Evolutionary conservation across 1,140 invertebrate species (phyloP), one percentile per base, ranked within the genome.

Genomic region (Tetragonula clypearis): DNA sequence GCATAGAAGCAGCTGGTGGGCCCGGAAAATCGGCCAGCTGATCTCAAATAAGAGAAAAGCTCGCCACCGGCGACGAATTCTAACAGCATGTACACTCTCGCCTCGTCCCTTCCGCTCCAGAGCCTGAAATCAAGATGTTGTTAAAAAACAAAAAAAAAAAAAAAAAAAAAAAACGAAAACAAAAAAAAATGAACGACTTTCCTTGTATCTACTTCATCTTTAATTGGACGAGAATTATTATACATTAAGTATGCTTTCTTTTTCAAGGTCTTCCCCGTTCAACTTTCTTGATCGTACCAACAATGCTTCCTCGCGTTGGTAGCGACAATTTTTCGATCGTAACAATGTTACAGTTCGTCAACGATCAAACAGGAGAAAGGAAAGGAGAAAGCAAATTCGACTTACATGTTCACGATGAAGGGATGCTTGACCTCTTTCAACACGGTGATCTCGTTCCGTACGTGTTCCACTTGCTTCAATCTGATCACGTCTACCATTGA

Each of bases 21-120:
- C 90, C 97, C 97, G 89, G 97, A 97, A 94, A 99, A 99, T 92
- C 97, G 96, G 86, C 98, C 98, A n/a, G 98, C 97, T 93, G 98
- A 98, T 79, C 99, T 96, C 66, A 99, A 95, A 94, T 99, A 99
- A 3, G 98, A 98, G 94, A 99, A 99, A 11, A 99, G 95, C 95
- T 99, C 99, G 15, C 99, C 99, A 15, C 99, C 99, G 84, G 97
- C 97, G 0, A 98, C 97, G 94, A 98, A 99, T 93, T 99, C 99
- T 92, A 99, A 97, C 30, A 99, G 95, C 98, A 98, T 97, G 95
- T 99, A 99, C 23, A 99, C 96, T 93, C 98, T 98, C 41, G 96
- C 96, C 74, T 97, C 96, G 92, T 99, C 98, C 91, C 98, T 97
- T 86, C 97, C 97, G 88, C 97, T 98, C 98, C 98, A 99, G 87